phyloP scores from a whole-genome alignment of 2,113 vertebrate genomes.

The Mugil cephalus region DNA sequence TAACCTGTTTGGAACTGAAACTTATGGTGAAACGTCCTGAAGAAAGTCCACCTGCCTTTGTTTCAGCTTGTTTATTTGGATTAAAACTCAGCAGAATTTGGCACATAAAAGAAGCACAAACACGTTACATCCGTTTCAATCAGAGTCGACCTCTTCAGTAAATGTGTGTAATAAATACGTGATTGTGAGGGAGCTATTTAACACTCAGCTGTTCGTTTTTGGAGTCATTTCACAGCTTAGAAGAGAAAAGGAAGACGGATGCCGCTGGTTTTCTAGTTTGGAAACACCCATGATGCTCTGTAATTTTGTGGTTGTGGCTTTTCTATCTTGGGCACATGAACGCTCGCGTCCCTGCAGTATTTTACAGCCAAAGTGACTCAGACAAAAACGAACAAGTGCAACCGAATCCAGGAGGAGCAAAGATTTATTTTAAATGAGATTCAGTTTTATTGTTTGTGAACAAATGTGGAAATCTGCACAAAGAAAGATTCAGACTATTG shows the following conservation, averaged over 20 bases:
- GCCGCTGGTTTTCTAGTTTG: slow-evolving; percentile 29
- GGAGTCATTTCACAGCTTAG: background rate
- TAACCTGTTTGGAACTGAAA: no score
- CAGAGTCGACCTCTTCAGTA: no score
- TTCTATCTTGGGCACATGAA: slow-evolving; percentile 75
- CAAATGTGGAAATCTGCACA: no score
- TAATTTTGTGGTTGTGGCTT: slow-evolving; percentile 78
- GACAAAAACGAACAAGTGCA: slow-evolving; percentile 46
- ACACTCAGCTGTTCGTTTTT: slow-evolving; percentile 14
- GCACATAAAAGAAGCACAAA: no score
- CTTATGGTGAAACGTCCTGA: no score
- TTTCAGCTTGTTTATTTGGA: no score
- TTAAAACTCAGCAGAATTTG: no score
- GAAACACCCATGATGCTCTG: slow-evolving; percentile 75
- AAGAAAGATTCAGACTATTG: background rate
- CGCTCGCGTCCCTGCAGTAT: slow-evolving; percentile 13
- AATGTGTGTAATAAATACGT: background rate
- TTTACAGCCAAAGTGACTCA: slow-evolving; percentile 7
- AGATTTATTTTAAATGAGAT: no score
- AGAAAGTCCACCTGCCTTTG: no score
- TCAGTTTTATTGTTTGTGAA: no score
- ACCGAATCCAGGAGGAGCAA: slow-evolving; percentile 23
- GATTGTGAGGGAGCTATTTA: background rate
- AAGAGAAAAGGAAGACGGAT: slow-evolving; percentile 11
- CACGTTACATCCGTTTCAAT: no score